Conservation (phyloP, 2,888 invertebrate species). For the Tiphia femorata region DNA sequence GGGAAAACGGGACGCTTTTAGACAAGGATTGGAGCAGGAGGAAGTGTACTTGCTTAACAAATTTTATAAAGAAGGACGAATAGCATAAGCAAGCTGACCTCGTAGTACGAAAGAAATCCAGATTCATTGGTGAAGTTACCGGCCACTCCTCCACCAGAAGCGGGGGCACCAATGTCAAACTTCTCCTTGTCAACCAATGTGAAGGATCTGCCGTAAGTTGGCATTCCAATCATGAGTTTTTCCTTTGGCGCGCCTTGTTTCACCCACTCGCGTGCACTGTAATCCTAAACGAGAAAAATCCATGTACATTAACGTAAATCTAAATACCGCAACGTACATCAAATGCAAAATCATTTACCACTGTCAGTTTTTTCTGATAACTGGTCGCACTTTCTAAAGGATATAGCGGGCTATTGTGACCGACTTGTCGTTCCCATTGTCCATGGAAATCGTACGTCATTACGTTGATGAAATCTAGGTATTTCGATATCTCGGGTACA, state of each 20-base stretch:
- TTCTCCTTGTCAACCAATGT: conserved; percentile 87
- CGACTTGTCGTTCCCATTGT: conserved; percentile 93
- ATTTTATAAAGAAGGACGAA: not conserved
- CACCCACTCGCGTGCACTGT: conserved; percentile 92
- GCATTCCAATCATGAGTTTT: conserved; percentile 95
- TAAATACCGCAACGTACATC: not conserved
- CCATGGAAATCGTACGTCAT: conserved; percentile 98
- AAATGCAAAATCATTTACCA: conserved; percentile 73
- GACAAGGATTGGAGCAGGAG: no score
- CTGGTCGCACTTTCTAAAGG: conserved; percentile 90
- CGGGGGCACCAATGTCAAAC: conserved; percentile 93
- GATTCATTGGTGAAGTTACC: conserved; percentile 94
- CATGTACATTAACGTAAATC: not conserved
- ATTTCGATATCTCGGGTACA: conserved; percentile 93
- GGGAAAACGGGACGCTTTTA: not conserved
- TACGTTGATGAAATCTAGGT: conserved; percentile 92
- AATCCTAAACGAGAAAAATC: conserved; percentile 75
- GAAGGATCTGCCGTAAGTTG: conserved; percentile 93
- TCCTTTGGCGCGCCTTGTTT: conserved; percentile 94
- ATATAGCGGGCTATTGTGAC: conserved; percentile 92
- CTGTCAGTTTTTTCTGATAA: conserved; percentile 93
- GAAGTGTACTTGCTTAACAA: not conserved
- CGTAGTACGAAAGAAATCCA: conserved; percentile 96
- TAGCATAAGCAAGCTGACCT: conserved; percentile 68
- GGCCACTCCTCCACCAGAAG: conserved; percentile 86